Base-by-base conservation (phyloP, 2,888 invertebrate genomes). In the Caradrina kadenii region DNA sequence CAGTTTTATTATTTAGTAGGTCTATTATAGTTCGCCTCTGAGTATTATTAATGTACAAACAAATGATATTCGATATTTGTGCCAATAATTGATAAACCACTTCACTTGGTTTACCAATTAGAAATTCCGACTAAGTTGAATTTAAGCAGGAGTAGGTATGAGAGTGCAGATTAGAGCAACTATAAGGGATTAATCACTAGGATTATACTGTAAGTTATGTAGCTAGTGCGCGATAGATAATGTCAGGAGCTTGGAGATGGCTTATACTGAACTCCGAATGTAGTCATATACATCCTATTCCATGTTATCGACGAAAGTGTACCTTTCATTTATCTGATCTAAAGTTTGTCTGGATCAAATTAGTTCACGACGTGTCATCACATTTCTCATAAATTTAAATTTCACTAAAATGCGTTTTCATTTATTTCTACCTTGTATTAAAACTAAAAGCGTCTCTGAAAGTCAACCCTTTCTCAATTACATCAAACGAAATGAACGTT, bases 131-230 rank as follows among this genome's bases (percentile, higher is more conserved):
- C 35, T 64, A 55, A 71, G 67, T 74, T 77, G 49, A 64, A 73
- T 77, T 68, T 68, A 56, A 73, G 69, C 68, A 19, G 31, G 55
- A 69, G 63, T 73, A 77, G 76, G 68, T 79, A 78, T 66, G 81
- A 69, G 59, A 71, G 63, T 63, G 53, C 48, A 76, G 83, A 85
- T 79, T 73, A 83, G 60, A 74, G 73, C 67, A 84, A 85, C 83
- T 85, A 63, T 74, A 68, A 68, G 67, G 81, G 85, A 85, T 83
- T 83, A 85, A 85, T 80, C 77, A 84, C 63, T 61, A 50, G 76
- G 85, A 83, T 84, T 85, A 85, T 71, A 72, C 39, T 69, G 68
- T 74, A 71, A 84, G 77, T 85, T 85, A 79, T 71, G 62, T 55
- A 73, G 79, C 76, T 71, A 73, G 73, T 73, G 52, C 53, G 63